Percentiles rank a stretch among this genome's conserved stretches.
phyloP scores from a whole-genome alignment of 2,888 invertebrate species.

The Fissipunctia ypsillon region DNA sequence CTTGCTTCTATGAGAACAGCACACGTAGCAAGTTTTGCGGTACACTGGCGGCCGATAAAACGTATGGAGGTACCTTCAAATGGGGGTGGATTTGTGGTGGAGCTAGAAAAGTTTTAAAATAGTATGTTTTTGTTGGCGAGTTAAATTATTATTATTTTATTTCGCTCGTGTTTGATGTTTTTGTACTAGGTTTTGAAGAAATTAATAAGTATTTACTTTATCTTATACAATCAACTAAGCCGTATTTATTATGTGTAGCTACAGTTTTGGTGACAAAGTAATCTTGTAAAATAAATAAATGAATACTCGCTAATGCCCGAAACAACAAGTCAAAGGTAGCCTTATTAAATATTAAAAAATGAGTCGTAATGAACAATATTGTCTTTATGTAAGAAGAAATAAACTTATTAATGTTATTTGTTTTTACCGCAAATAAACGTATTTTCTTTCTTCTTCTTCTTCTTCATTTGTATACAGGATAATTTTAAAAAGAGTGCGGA shows the following conservation, averaged over 20 bases:
- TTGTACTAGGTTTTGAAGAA: too few species aligned
- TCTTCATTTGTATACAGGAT: too few species aligned
- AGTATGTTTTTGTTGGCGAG: not conserved
- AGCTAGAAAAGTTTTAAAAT: constrained; percentile 2
- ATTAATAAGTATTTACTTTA: too few species aligned
- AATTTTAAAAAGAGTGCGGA: too few species aligned
- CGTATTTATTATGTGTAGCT: not conserved
- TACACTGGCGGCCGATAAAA: constrained; percentile 70
- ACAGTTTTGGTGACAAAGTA: not conserved
- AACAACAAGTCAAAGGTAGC: not conserved
- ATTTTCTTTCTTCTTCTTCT: too few species aligned
- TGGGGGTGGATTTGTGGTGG: not conserved
- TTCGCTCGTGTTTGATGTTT: too few species aligned
- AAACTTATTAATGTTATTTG: not conserved
- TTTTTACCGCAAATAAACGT: too few species aligned
- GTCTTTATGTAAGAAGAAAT: not conserved
- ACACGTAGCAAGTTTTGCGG: constrained; percentile 76
- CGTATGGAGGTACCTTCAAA: constrained; percentile 12
- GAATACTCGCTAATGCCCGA: not conserved
- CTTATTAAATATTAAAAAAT: not conserved
- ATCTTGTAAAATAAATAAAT: too few species aligned
- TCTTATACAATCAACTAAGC: too few species aligned
- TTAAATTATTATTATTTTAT: too few species aligned
- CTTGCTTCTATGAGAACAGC: constrained; percentile 77
- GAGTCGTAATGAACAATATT: too few species aligned